phyloP scores from a whole-genome alignment of 2,888 invertebrate genomes.

The Aphidoletes aphidimyza region DNA sequence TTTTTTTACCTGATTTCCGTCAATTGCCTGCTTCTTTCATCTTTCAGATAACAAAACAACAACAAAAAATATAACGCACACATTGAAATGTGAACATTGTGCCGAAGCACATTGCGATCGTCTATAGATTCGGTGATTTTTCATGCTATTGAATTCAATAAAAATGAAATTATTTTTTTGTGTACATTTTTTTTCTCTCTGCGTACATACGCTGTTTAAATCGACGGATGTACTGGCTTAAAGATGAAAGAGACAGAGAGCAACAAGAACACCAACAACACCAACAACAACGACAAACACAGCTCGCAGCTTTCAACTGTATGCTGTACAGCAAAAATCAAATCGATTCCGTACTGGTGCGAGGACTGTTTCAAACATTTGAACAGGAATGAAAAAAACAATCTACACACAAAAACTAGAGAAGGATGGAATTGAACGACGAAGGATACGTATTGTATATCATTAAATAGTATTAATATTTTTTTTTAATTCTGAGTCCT shows the following conservation, averaged over 20 bases:
- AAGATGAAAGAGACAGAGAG: not conserved
- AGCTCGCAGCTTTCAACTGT: not conserved
- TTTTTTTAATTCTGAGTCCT: too few relatives aligned
- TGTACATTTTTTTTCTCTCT: not conserved
- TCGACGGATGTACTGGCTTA: slow-evolving; percentile 50
- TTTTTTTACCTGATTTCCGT: slow-evolving; percentile 44
- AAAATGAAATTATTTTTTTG: slow-evolving; percentile 15
- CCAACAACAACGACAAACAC: too few relatives aligned
- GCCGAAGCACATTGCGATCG: not conserved
- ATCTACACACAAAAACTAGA: not conserved
- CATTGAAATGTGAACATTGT: not conserved
- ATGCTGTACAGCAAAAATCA: not conserved
- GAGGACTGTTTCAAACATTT: not conserved
- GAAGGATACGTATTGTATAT: not conserved
- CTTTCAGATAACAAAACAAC: slow-evolving; percentile 11
- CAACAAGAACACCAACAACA: not conserved
- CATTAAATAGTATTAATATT: slow-evolving; percentile 28
- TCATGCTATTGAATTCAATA: slow-evolving; percentile 18
- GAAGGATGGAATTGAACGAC: not conserved
- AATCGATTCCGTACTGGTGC: slow-evolving; percentile 7
- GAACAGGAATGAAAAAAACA: not conserved
- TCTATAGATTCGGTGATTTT: slow-evolving; percentile 16
- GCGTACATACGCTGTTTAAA: not conserved
- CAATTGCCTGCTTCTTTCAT: not conserved
- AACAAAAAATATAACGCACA: not conserved